Evolutionary conservation across 2,797 vertebrate genomes (phyloP).

Genomic region (Sciurus vulgaris): DNA sequence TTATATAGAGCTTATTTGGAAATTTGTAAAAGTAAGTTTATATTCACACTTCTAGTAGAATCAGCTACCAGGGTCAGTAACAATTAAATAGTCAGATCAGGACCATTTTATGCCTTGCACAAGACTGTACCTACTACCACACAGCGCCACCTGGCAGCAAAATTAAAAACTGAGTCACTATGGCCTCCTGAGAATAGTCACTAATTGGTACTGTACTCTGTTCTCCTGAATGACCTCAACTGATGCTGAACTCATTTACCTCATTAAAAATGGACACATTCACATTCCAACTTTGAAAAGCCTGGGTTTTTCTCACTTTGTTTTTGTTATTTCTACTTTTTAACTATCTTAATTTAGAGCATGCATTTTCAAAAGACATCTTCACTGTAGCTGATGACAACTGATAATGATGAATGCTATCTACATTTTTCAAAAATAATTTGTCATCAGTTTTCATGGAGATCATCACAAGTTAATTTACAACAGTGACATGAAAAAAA

Average conservation of each 20-base stretch:
- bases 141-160: constrained; percentile 81
- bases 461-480: constrained; percentile 64
- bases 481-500: constrained; percentile 47
- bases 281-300: constrained; percentile 12
- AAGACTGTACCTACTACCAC: constrained; percentile 56
- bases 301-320: background rate
- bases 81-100: constrained; percentile 22
- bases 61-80: constrained; percentile 48
- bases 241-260: constrained; percentile 46
- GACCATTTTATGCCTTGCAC: background rate
- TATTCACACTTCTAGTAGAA: constrained; percentile 51
- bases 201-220: background rate
- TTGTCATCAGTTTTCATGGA: constrained; percentile 61
- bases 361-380: constrained; percentile 64
- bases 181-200: background rate
- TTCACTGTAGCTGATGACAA: constrained; percentile 42
- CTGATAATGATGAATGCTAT: constrained; percentile 61
- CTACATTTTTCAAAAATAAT: constrained; percentile 69
- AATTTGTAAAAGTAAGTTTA: constrained; percentile 58
- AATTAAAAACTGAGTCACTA: constrained; percentile 2
- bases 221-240: background rate
- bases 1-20: constrained; percentile 19
- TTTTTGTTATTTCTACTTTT: constrained; percentile 60
- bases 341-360: constrained; percentile 60
- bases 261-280: constrained; percentile 71